Evolutionary conservation across 2,888 invertebrate species (phyloP), one percentile per base, ranked within the genome.

Genomic region (Diarsia brunnea): DNA sequence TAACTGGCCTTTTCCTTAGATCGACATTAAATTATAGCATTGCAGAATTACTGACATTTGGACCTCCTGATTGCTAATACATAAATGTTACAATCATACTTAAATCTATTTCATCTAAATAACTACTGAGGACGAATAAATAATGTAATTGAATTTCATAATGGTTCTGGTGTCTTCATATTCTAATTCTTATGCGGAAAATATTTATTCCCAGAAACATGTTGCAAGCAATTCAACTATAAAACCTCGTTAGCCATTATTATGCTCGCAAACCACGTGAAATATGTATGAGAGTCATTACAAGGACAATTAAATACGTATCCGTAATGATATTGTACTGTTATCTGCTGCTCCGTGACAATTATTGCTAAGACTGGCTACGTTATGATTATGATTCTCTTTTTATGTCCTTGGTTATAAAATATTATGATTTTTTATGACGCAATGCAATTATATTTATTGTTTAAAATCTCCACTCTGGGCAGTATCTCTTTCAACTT

Each of bases 241-340:
- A 72, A 45, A 71, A 75, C 58, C 66, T 70, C 19, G 43, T 84
- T 75, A 55, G 49, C 45, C 53, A 69, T 77, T 77, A 84, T 71
- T 58, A 73, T 64, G 16, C 8, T 38, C 27, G 11, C 66, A 55
- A 69, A 55, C 69, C 51, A 67, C 47, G 82, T 72, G 69, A 81
- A 82, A 74, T 85, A 85, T 82, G 61, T 72, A 83, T 78, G 82
- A 74, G 66, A 78, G 73, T 71, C 60, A 63, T 76, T 78, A 75
- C 58, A 81, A 84, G 68, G 65, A 78, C 69, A 73, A 78, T 84
- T 76, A 84, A 84, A 78, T 61, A 74, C 61, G 11, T 69, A 78
- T 86, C 77, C 77, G 81, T 78, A 66, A 82, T 73, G 67, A 87
- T 87, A 84, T 75, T 73, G 71, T 73, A 72, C 66, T 66, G 78